These are phyloP conservation scores for Drosophila nebulosa DNA, from an alignment of 1,140 invertebrate species.

Conservation along the genomic window DNA sequence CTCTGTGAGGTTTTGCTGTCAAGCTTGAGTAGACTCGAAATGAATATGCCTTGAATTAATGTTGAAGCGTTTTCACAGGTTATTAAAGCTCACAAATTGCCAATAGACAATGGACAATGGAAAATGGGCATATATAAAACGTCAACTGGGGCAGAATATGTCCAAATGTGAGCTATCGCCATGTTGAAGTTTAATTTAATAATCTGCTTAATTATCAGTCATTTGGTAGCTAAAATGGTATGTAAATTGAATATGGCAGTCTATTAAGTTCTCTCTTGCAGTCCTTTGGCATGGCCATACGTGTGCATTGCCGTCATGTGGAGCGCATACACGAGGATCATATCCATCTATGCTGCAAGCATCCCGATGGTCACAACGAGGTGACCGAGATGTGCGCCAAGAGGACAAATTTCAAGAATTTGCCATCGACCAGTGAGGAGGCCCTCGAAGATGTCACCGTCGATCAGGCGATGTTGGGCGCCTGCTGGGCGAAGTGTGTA, in stretches of 20 bases:
- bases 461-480: constrained; percentile 50
- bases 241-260: background rate
- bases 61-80: constrained; percentile 16
- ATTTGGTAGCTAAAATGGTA: background rate
- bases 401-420: constrained; percentile 40
- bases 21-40: constrained; percentile 17
- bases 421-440: constrained; percentile 48
- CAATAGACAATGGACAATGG: constrained; percentile 17
- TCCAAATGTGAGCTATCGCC: background rate
- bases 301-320: constrained; percentile 42
- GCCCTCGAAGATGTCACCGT: constrained; percentile 60
- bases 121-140: constrained; percentile 30
- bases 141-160: background rate
- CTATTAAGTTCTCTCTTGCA: background rate
- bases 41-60: constrained; percentile 36
- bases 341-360: constrained; percentile 62
- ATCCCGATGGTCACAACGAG: constrained; percentile 64
- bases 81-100: constrained; percentile 38
- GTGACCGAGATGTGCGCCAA: constrained; percentile 52
- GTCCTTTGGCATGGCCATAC: background rate
- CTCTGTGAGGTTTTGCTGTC: constrained; percentile 24
- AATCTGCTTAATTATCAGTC: constrained; percentile 8
- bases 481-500: constrained; percentile 63
- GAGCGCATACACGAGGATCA: constrained; percentile 64
- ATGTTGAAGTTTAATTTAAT: constrained; percentile 17